Evolutionary conservation across 2,888 invertebrate genomes (phyloP).

Genomic region (Eristalinus aeneus): DNA sequence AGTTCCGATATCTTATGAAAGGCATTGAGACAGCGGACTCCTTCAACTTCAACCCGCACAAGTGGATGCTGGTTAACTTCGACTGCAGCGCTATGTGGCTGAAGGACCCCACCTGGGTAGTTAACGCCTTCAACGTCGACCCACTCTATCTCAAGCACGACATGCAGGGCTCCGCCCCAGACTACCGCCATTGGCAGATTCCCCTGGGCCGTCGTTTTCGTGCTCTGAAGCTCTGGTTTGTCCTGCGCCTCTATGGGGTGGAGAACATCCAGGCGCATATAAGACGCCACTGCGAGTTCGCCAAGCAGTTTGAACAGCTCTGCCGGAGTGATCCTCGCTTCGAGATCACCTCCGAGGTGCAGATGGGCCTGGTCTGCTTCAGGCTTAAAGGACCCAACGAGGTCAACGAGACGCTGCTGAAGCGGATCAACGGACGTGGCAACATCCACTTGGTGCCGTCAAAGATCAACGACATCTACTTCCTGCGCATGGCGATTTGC

Average conservation of each 20-base stretch:
- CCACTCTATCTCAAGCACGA: slow-evolving; percentile 98
- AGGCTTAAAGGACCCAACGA: slow-evolving; percentile 93
- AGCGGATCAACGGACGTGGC: slow-evolving; percentile 93
- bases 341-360: slow-evolving; percentile 93
- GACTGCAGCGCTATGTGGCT: slow-evolving; percentile 99
- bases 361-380: slow-evolving; percentile 98
- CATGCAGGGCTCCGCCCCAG: slow-evolving; percentile 93
- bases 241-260: slow-evolving; percentile 92
- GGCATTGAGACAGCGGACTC: slow-evolving; percentile 95
- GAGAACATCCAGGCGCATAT: slow-evolving; percentile 93
- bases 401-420: slow-evolving; percentile 89
- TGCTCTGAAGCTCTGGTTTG: slow-evolving; percentile 97
- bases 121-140: slow-evolving; percentile 98
- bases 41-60: slow-evolving; percentile 99
- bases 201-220: slow-evolving; percentile 96
- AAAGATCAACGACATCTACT: slow-evolving; percentile 90
- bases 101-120: slow-evolving; percentile 92
- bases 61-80: slow-evolving; percentile 99
- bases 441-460: slow-evolving; percentile 96
- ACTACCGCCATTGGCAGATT: slow-evolving; percentile 99
- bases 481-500: slow-evolving; percentile 94
- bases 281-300: slow-evolving; percentile 91
- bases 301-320: slow-evolving; percentile 92
- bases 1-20: slow-evolving; percentile 94
- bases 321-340: slow-evolving; percentile 90